Percentiles rank a stretch among this genome's conserved stretches.
These are phyloP conservation scores for Hyles lineata DNA, from an alignment of 2,888 invertebrate species.

Conservation along the genomic window DNA sequence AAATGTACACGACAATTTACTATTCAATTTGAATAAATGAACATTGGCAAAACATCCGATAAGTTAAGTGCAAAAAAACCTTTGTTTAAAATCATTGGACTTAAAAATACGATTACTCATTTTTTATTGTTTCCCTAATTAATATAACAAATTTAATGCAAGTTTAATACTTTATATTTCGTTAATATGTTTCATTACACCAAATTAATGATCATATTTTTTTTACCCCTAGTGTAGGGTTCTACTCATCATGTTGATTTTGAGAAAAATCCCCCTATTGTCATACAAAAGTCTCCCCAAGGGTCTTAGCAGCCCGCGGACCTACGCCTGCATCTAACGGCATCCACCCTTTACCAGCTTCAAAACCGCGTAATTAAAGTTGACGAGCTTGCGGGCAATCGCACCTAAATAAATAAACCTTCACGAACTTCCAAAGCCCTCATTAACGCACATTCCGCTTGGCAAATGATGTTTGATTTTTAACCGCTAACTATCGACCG, in stretches of 20 bases:
- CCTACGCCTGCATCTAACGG: conserved; percentile 1
- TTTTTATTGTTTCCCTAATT: too few relatives aligned
- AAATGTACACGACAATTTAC: not conserved
- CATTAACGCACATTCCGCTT: not conserved
- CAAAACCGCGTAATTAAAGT: conserved; percentile 6
- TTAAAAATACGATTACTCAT: too few relatives aligned
- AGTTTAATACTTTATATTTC: too few relatives aligned
- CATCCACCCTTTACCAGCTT: not conserved
- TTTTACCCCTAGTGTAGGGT: not conserved
- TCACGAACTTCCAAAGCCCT: not conserved
- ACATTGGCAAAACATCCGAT: not conserved
- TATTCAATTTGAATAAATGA: not conserved
- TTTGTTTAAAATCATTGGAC: too few relatives aligned
- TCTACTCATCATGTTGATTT: not conserved
- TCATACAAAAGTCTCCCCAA: not conserved
- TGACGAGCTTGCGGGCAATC: not conserved
- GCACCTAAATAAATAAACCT: not conserved
- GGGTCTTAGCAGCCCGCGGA: not conserved
- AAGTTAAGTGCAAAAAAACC: too few relatives aligned
- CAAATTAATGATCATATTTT: not conserved
- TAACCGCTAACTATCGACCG: conserved; percentile 27
- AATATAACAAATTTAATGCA: too few relatives aligned
- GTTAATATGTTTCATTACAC: too few relatives aligned
- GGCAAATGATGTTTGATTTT: not conserved
- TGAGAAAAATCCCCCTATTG: not conserved